Evolutionary conservation across 1,140 invertebrate genomes (phyloP).

Genomic region (Drosophila sechellia): DNA sequence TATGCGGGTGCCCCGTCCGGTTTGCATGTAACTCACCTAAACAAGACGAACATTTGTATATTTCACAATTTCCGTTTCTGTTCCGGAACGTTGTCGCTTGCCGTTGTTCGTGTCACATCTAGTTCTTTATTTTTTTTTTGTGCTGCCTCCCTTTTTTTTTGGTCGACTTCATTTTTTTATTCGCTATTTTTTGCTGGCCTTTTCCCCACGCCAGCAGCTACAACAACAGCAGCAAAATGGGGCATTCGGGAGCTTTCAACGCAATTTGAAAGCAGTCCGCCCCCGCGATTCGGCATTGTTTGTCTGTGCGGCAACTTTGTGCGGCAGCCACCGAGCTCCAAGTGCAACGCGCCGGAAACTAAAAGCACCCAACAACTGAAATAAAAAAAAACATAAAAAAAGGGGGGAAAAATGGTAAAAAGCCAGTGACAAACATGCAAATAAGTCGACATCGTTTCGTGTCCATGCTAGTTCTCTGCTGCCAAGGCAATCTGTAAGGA

Average conservation of each 20-base stretch:
- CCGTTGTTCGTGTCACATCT: slow-evolving; percentile 77
- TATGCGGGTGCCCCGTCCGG: slow-evolving; percentile 5
- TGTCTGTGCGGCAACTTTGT: slow-evolving; percentile 63
- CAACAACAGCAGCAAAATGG: slow-evolving; percentile 50
- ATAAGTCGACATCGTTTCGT: slow-evolving; percentile 57
- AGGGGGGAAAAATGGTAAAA: neutral
- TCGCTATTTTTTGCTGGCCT: slow-evolving; percentile 57
- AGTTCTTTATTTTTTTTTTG: slow-evolving; percentile 25
- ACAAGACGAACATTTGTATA: slow-evolving; percentile 77
- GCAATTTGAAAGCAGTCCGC: slow-evolving; percentile 64
- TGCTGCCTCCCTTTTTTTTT: slow-evolving; percentile 8
- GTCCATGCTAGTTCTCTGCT: slow-evolving; percentile 34
- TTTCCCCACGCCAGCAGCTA: slow-evolving; percentile 21
- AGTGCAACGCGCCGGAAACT: slow-evolving; percentile 70
- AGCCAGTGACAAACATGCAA: slow-evolving; percentile 41
- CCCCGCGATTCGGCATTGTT: slow-evolving; percentile 72
- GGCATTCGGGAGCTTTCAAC: slow-evolving; percentile 79
- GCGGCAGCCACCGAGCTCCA: slow-evolving; percentile 35
- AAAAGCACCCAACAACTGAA: slow-evolving; percentile 48
- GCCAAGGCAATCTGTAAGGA: slow-evolving; percentile 27
- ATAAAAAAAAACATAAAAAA: slow-evolving; percentile 4
- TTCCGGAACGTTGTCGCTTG: slow-evolving; percentile 75
- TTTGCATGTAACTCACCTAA: slow-evolving; percentile 73
- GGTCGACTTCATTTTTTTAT: slow-evolving; percentile 36
- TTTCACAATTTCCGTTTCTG: slow-evolving; percentile 78